Base-by-base conservation (phyloP, 1,140 invertebrate genomes). In the Diploscapter pachys region DNA sequence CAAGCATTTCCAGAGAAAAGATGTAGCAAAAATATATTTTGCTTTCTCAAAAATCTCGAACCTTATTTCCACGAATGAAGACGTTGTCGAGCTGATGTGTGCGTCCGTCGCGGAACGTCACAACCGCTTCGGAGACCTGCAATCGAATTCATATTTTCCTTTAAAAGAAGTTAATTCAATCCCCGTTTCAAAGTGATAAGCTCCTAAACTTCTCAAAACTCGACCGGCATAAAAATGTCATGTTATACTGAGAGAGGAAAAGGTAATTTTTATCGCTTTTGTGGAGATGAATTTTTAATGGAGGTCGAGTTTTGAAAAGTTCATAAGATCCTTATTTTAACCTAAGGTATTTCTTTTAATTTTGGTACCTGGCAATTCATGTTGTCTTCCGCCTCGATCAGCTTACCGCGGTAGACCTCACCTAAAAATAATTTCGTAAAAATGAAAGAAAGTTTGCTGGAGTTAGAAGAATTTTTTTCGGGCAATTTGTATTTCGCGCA, bases 371-470 rank as follows among this genome's bases (percentile, higher is more conserved):
- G 93, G 84, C 93, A 94, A 86, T 94, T 94, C 93, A 94, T 94
- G 83, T 98, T 98, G 87, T 99, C 96, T 86, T 99, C 97, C 4
- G 97, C 97, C 90, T 99, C 97, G 49, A 99, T 92, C 6, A 99
- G 88, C 88, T 98, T 99, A n/a, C 96, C 96, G 80, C 96, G 90
- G 87, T 98, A 99, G 50, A 99, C 93, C 90, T 97, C 94, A 71
- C 95, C 94, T 83, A 61, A 79, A 85, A 80, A 54, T 6, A 71
- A 48, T 63, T 13, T 50, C 51, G 57, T 59, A 59, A 59, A 59
- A 31, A 11, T 59, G 57, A 59, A 11, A 59, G 31, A 31, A 11
- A 11, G 31, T 59, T 11, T 31, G 31, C 57, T 11, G 57, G 31
- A 59, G 9, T 48, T 66, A 66, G 59, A 9, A 66, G 9, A 66